Percentiles rank a stretch among this genome's conserved stretches.
Evolutionary conservation across 37 sponge, comb jelly and placozoan genomes (phyloP).

Genomic region (Petrosia ficiformis): DNA sequence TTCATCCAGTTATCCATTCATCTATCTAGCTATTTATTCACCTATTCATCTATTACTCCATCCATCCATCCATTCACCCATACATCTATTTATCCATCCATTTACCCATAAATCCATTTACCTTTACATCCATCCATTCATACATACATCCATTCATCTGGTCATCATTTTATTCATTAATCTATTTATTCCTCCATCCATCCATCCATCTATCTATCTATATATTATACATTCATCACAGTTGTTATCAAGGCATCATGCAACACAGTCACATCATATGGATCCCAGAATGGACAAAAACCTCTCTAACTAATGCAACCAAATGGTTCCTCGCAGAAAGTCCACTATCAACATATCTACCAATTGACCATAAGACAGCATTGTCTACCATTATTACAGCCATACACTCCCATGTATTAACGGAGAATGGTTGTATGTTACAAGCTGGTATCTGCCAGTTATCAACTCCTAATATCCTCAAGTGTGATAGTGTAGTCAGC

Average conservation of each 20-base stretch:
- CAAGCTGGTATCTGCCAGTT: background rate
- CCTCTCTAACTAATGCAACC: conserved; percentile 3
- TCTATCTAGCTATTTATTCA: too few relatives aligned
- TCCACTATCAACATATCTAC: conserved; percentile 9
- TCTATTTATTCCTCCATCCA: too few relatives aligned
- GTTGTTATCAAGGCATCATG: conserved; percentile 45
- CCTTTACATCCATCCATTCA: too few relatives aligned
- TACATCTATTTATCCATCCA: too few relatives aligned
- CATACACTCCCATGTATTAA: background rate
- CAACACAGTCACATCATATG: conserved; percentile 37
- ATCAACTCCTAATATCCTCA: background rate
- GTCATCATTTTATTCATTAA: too few relatives aligned
- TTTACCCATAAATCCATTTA: too few relatives aligned
- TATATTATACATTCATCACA: background rate
- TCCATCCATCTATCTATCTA: background rate
- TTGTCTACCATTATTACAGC: background rate
- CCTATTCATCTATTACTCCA: too few relatives aligned
- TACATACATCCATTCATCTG: too few relatives aligned
- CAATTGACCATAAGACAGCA: background rate
- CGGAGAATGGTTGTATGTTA: background rate
- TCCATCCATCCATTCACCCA: too few relatives aligned
- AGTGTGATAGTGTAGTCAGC: too few relatives aligned
- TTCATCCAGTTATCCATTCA: too few relatives aligned
- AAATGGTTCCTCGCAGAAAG: conserved; percentile 20
- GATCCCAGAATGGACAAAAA: conserved; percentile 40